phyloP scores from a whole-genome alignment of 2,888 invertebrate genomes.

The Gymnocheta viridis region DNA sequence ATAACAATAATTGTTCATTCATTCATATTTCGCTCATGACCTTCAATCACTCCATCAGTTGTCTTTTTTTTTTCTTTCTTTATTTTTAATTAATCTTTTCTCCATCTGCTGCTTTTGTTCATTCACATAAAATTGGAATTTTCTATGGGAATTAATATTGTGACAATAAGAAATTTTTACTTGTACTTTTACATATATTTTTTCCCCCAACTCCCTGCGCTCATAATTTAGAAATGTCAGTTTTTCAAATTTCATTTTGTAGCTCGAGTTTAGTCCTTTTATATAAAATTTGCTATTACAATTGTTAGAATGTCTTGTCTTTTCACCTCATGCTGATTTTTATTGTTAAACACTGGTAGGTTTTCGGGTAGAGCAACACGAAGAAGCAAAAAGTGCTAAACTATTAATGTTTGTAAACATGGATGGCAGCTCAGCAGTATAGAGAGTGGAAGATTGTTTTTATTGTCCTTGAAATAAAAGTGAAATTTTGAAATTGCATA shows the following conservation, averaged over 20 bases:
- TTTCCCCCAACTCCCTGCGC: neutral
- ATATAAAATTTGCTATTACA: conserved; percentile 47
- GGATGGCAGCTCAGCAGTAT: conserved; percentile 41
- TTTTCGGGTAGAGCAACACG: conserved; percentile 13
- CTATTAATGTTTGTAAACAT: conserved; percentile 45
- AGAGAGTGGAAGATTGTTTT: conserved; percentile 49
- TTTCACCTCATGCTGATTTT: conserved; percentile 66
- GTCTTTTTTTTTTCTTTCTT: neutral
- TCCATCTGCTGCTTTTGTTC: conserved; percentile 10
- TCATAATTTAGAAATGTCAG: conserved; percentile 50
- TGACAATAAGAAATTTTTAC: conserved; percentile 28
- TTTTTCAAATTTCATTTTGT: conserved; percentile 46
- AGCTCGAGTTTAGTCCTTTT: conserved; percentile 18
- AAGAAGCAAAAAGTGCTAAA: conserved; percentile 37
- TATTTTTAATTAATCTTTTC: conserved; percentile 19
- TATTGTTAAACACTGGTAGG: conserved; percentile 47
- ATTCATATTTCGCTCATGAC: conserved; percentile 56
- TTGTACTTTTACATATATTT: neutral
- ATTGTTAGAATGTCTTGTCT: conserved; percentile 62
- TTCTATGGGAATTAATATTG: conserved; percentile 63
- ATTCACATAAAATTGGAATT: conserved; percentile 57
- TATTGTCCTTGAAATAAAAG: conserved; percentile 66
- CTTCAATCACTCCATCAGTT: conserved; percentile 40
- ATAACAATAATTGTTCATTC: conserved; percentile 52
- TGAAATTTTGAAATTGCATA: conserved; percentile 54